Percentiles rank a stretch among this genome's conserved stretches.
phyloP scores from a whole-genome alignment of 1,140 invertebrate species.

The Aphidius gifuensis region DNA sequence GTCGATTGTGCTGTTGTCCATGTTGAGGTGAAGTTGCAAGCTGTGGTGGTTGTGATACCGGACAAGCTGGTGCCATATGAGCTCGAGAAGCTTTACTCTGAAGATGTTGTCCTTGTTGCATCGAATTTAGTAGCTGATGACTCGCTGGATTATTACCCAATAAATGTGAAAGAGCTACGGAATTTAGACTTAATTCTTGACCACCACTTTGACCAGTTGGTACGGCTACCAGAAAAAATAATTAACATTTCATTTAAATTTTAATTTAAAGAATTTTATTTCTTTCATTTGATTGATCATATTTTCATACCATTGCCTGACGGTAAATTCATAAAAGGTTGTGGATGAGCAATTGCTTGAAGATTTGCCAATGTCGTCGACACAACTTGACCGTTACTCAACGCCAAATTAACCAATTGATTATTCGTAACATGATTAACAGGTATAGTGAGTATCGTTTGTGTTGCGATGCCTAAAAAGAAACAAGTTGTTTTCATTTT shows the following conservation, averaged over 20 bases:
- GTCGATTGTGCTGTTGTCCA: constrained; percentile 46
- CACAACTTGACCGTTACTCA: constrained; percentile 79
- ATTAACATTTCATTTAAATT: no score
- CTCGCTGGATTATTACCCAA: constrained; percentile 65
- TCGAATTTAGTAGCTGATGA: constrained; percentile 62
- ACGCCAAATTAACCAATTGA: constrained; percentile 76
- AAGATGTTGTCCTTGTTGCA: constrained; percentile 60
- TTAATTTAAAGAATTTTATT: no score
- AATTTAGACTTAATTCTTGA: constrained; percentile 57
- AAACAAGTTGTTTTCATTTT: not conserved
- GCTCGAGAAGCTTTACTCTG: constrained; percentile 47
- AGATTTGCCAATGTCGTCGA: constrained; percentile 80
- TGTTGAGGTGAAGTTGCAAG: constrained; percentile 52
- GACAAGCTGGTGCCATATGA: constrained; percentile 44
- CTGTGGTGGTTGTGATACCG: constrained; percentile 53
- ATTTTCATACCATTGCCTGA: constrained; percentile 51
- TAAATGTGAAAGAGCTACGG: constrained; percentile 64
- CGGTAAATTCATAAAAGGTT: constrained; percentile 61
- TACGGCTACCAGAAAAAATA: constrained; percentile 34
- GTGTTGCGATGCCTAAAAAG: constrained; percentile 79
- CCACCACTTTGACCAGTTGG: constrained; percentile 56
- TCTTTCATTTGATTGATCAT: not conserved
- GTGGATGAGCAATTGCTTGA: constrained; percentile 73
- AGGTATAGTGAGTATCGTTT: constrained; percentile 91
- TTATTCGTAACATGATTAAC: constrained; percentile 79